Evolutionary conservation across 30 jellyfish, hydroid and myxozoan species (phyloP).

Genomic region (Aurelia aurita complex sp. Pacific): DNA sequence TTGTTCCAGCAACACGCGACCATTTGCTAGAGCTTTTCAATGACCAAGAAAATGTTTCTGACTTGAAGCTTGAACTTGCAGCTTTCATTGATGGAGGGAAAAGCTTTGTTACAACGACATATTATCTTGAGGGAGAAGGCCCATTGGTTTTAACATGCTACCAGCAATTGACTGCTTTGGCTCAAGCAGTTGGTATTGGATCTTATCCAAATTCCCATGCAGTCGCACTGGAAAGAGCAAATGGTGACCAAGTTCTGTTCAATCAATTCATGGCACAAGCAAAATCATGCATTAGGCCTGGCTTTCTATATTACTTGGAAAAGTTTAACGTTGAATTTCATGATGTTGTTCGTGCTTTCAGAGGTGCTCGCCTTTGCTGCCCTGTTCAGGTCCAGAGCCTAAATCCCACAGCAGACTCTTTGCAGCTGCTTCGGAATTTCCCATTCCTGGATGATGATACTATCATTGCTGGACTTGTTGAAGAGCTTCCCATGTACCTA

Average conservation of each 20-base stretch:
- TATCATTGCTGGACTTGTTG: slow-evolving; percentile 7
- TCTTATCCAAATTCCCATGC: neutral
- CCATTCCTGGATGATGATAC: neutral
- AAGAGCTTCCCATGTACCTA: slow-evolving; percentile 10
- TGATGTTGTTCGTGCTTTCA: neutral
- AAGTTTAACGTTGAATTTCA: neutral
- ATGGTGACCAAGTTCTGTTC: slow-evolving; percentile 5
- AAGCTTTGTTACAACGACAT: neutral
- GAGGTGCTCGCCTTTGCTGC: slow-evolving; percentile 10
- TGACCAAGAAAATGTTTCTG: neutral
- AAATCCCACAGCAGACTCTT: slow-evolving; percentile 3
- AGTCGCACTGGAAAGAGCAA: neutral
- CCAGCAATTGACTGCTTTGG: slow-evolving; percentile 10
- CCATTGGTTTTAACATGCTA: slow-evolving; percentile 2
- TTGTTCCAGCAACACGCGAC: slow-evolving; percentile 1
- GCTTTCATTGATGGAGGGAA: slow-evolving; percentile 7
- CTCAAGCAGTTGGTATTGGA: slow-evolving; percentile 5
- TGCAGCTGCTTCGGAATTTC: slow-evolving; percentile 12
- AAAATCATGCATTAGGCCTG: slow-evolving; percentile 7
- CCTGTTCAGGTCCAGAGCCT: slow-evolving; percentile 5
- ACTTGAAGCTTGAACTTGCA: slow-evolving; percentile 2
- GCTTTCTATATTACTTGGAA: neutral
- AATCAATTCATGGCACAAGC: neutral
- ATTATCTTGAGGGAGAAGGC: slow-evolving; percentile 5
- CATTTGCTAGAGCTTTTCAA: slow-evolving; percentile 3